Evolutionary conservation across 2,113 vertebrate species (phyloP), one percentile per base, ranked within the genome.

Genomic region (Mormyrus iriodes): DNA sequence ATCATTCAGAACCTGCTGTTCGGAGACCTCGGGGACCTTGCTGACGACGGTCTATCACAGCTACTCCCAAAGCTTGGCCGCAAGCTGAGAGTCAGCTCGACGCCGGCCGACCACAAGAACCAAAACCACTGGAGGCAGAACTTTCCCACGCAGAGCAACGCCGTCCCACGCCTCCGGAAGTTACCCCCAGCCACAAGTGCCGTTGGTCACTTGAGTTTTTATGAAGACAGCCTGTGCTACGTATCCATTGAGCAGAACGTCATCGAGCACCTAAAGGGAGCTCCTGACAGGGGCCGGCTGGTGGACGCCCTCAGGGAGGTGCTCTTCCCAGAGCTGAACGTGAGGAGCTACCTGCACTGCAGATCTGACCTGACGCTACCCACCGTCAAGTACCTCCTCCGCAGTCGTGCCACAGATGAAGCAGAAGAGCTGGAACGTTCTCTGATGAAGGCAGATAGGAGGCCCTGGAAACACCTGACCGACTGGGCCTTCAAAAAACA

Each of bases 261-360:
- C 48, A 55, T 85, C 2, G 88, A 51, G 44, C 90, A 89, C 76
- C 91, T 95, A 39, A 92, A 89, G 89, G 93, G 89, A 3, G 76
- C 91, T 61, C 92, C 93, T 8, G 15, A 53, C 24, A 91, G 93
- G 86, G 90, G 73, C 19, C 90, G 93, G 90, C 85, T 96, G 87
- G 91, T 92, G 52, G 88, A 93, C 27, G 44, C 93, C 91, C 93
- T 96, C 27, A 93, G 88, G 89, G 93, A 96, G 42, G 51, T 39
- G 3, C 79, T 95, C 52, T 95, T 95, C 61, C 95, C 95, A 0
- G 89, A 95, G 87, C 93, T 96, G 55, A 96, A 96, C 91, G 91
- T 96, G 1, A 93, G 91, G 88, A 96, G 96, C 91, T 96, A 95
- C 93, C 92, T 96, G 92, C 92, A 93, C 76, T 95, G 95, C 85